Conservation (phyloP, 2,888 invertebrate genomes). For the Oxystoma pomonae region DNA sequence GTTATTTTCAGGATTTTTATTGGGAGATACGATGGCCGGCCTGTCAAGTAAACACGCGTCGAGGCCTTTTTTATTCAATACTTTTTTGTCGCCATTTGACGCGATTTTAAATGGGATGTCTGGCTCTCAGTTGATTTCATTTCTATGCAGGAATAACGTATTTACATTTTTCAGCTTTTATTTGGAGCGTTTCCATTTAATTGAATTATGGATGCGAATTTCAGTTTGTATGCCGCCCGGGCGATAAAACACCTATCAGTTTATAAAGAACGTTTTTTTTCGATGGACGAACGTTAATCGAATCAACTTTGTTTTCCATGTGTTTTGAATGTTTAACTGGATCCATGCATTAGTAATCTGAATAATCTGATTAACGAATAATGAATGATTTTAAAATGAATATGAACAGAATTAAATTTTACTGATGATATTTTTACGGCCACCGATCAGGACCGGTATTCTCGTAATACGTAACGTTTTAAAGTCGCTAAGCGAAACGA, state of each 20-base stretch:
- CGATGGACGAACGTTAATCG: no score
- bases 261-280: neutral
- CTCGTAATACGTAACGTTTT: no score
- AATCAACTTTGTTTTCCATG: no score
- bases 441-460: no score
- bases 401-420: no score
- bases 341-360: no score
- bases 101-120: slow-evolving; percentile 36
- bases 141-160: slow-evolving; percentile 32
- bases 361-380: no score
- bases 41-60: slow-evolving; percentile 44
- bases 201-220: slow-evolving; percentile 37
- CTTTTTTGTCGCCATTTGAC: slow-evolving; percentile 32
- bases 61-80: slow-evolving; percentile 29
- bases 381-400: no score
- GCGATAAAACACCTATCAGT: neutral
- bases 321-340: no score
- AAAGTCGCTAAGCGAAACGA: no score
- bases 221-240: slow-evolving; percentile 27
- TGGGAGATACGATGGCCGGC: slow-evolving; percentile 39
- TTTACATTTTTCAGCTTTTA: slow-evolving; percentile 35
- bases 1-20: slow-evolving; percentile 41
- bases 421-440: no score
- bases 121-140: slow-evolving; percentile 35
- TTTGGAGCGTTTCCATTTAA: slow-evolving; percentile 34